Evolutionary conservation across 2,888 invertebrate species (phyloP), one percentile per base, ranked within the genome.

Genomic region (Dolichomitus sp.): DNA sequence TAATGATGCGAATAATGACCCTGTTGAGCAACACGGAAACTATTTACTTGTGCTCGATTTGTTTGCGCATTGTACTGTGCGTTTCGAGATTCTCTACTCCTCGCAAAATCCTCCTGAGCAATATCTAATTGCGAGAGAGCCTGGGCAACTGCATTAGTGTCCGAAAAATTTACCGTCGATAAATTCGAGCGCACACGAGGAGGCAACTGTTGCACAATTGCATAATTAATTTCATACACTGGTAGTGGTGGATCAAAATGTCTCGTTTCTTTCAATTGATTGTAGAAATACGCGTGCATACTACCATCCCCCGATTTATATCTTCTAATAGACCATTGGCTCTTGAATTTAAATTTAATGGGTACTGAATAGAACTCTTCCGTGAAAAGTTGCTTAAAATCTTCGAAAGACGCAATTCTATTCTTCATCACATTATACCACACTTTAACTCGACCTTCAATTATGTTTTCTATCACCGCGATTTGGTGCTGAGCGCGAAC

Each of bases 281-380:
- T 19, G 9, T 66, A 77, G 45, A 77, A 81, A 52, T 72, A 81
- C 4, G 77, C n/a, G 14, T 78, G 81, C 42, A 81, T 48, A 5
- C 59, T 68, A 50, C 80, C 83, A 12, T 83, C 80, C 11, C 72
- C 70, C 11, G 17, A 50, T 27, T 61, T 61, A 27, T 77, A 80
- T 0, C 68, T 17, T 11, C 68, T 57, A 7, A 72, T 12, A 17
- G 30, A 42, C 77, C 83, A 80, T 37, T 63, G 54, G 5, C 59
- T 68, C 68, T 80, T 80, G 2, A 72, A 57, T 12, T 65, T 50
- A 6, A 83, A 63, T 80, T 73, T 54, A 3, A 84, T 52, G 30
- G 81, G 79, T 3, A 81, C 72, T 3, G 81, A 81, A 11, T 81
- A 81, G 63, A 84, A 84, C 52, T 81, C 75, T 37, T 75, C 54